phyloP scores from a whole-genome alignment of 2,888 invertebrate species.

The Tiliacea aurago region DNA sequence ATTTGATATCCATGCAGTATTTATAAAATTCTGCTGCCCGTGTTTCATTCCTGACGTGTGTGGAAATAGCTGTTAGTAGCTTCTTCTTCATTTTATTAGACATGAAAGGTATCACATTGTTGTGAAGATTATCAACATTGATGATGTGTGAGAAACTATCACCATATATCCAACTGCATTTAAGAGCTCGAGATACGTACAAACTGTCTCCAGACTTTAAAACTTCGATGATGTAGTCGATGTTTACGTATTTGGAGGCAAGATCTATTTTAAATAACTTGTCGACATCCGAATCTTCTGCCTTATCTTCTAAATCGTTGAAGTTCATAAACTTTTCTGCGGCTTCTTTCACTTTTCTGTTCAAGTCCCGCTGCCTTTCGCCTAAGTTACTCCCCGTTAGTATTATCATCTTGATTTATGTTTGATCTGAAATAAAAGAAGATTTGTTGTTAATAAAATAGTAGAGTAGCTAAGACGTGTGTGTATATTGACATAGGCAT shows the following conservation, averaged over 20 bases:
- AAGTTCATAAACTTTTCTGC: slow-evolving; percentile 62
- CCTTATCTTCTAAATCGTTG: slow-evolving; percentile 64
- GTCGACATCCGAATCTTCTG: slow-evolving; percentile 75
- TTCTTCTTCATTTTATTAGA: slow-evolving; percentile 80
- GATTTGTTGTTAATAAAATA: background rate
- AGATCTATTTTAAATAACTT: slow-evolving; percentile 81
- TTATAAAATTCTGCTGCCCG: slow-evolving; percentile 73
- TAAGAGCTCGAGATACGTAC: slow-evolving; percentile 77
- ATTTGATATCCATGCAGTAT: slow-evolving; percentile 71
- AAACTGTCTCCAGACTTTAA: slow-evolving; percentile 79
- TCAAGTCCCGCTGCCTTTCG: slow-evolving; percentile 72
- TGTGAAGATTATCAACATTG: slow-evolving; percentile 74
- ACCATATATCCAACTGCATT: slow-evolving; percentile 76
- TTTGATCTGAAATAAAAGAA: slow-evolving; percentile 50
- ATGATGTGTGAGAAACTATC: slow-evolving; percentile 72
- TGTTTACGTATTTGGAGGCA: slow-evolving; percentile 76
- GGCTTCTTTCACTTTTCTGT: slow-evolving; percentile 71
- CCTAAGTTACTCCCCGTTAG: slow-evolving; percentile 71
- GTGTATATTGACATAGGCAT: too few relatives aligned
- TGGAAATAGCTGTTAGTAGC: slow-evolving; percentile 70
- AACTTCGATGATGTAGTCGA: slow-evolving; percentile 76
- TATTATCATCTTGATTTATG: slow-evolving; percentile 67
- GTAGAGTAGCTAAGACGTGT: background rate
- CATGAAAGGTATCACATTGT: slow-evolving; percentile 79
- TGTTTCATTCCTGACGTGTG: slow-evolving; percentile 68